Evolutionary conservation across 1,140 invertebrate species (phyloP).

Genomic region (Trichonephila inaurata): DNA sequence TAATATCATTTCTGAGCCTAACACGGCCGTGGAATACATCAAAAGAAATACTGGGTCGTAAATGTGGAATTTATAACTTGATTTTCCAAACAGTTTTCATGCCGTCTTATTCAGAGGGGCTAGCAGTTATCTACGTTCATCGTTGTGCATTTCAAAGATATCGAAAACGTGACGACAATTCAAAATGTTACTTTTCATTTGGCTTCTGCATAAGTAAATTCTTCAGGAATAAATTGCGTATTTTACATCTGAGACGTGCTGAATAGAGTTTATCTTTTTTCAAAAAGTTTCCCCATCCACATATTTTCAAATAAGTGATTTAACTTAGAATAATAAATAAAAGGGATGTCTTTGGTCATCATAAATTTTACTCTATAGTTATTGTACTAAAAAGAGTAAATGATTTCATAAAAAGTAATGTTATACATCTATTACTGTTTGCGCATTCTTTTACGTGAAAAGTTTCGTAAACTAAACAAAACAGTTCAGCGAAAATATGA

Average conservation of each 20-base stretch:
- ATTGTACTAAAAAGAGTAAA: too few species aligned
- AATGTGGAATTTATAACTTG: constrained; percentile 74
- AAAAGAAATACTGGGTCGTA: constrained; percentile 49
- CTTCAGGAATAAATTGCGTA: constrained; percentile 36
- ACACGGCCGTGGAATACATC: constrained; percentile 50
- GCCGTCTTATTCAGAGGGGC: constrained; percentile 37
- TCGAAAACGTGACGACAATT: constrained; percentile 61
- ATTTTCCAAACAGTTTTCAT: constrained; percentile 71
- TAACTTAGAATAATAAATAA: background rate
- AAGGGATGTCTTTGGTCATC: background rate
- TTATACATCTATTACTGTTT: too few species aligned
- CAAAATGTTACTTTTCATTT: constrained; percentile 62
- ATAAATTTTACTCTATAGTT: too few species aligned
- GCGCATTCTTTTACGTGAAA: too few species aligned
- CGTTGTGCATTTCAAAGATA: constrained; percentile 63
- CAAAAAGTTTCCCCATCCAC: background rate
- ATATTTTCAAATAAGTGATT: constrained; percentile 25
- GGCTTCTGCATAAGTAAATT: constrained; percentile 57
- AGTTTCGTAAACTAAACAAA: too few species aligned
- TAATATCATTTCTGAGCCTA: constrained; percentile 43
- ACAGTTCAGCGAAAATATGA: too few species aligned
- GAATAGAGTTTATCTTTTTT: constrained; percentile 15
- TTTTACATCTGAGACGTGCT: constrained; percentile 45
- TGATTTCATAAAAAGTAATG: too few species aligned
- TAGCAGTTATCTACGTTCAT: constrained; percentile 40